Evolutionary conservation across 2,797 vertebrate species (phyloP).

Genomic region (Chromobotia macracanthus): DNA sequence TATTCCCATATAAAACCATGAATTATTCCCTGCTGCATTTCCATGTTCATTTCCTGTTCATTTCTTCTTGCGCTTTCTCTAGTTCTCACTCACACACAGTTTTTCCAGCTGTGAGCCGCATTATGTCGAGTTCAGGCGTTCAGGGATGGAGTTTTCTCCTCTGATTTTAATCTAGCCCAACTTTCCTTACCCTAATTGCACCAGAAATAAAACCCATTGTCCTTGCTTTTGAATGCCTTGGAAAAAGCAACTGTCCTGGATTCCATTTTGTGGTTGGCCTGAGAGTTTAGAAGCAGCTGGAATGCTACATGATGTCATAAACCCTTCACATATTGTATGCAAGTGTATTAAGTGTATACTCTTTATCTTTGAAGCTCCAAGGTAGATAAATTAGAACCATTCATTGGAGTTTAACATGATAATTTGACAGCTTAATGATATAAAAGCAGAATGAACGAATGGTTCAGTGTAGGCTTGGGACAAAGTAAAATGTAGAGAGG

Average conservation of each 20-base stretch:
- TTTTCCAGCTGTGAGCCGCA: conserved; percentile 35
- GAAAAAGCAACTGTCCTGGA: conserved; percentile 35
- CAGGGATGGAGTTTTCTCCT: conserved; percentile 28
- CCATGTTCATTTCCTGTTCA: conserved; percentile 45
- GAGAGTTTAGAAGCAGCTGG: neutral
- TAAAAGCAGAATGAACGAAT: conserved; percentile 22
- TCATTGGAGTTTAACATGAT: conserved; percentile 1
- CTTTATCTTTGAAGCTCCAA: neutral
- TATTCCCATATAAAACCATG: conserved; percentile 52
- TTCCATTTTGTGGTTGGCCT: neutral
- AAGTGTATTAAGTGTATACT: neutral
- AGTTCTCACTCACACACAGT: conserved; percentile 16
- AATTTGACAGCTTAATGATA: conserved; percentile 34
- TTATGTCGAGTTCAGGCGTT: conserved; percentile 30
- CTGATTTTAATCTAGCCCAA: conserved; percentile 46
- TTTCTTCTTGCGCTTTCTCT: conserved; percentile 25
- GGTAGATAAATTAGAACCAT: conserved; percentile 15
- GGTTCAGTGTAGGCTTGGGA: neutral
- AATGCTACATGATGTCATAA: neutral
- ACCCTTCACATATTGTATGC: conserved; percentile 6
- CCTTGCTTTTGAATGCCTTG: conserved; percentile 25
- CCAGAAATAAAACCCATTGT: conserved; percentile 31
- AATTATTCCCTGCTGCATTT: conserved; percentile 54
- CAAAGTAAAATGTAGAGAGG: neutral
- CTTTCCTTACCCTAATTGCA: conserved; percentile 36